Base-by-base conservation (phyloP, 2,797 vertebrate species). In the Poeciliopsis turneri region DNA sequence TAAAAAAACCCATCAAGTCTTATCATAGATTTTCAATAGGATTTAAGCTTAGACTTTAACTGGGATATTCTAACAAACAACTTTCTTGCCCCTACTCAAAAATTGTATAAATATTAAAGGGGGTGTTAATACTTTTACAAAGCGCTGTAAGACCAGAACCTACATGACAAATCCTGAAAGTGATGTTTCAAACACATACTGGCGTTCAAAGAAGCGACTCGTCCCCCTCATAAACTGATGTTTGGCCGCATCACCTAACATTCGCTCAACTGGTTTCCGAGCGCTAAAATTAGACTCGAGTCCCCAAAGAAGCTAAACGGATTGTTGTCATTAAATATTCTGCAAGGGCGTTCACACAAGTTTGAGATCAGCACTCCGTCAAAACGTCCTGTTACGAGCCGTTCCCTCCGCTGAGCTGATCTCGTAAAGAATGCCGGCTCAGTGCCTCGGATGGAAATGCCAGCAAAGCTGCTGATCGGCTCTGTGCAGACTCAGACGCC, bases 341-440 rank as follows among this genome's bases (percentile, higher is more conserved):
- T 57, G 33, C 3, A 71, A 73, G 41, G 39, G 41, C 55, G 75
- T 77, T 78, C 79, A 79, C 78, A 53, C 78, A 74, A 71, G 68
- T 87, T 81, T 77, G 64, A 81, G 43, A 75, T 33, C 64, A 74
- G 47, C 78, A 46, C 36, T 71, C 69, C 72, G 41, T 76, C 82
- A 78, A 82, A 33, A 76, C 76, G 59, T 45, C 64, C 53, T 75
- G 76, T 23, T 74, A 10, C 75, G 20, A 55, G 59, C 73, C 72
- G 64, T 33, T 53, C 78, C 79, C 59, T 80, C 23, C 25, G 70
- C 81, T 78, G 11, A 78, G 81, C 78, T 81, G 80, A 78, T 53
- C 82, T 74, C 28, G 16, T 47, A 82, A 78, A 83, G 80, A 43
- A 77, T 75, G 77, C 72, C 83, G 78, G 79, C 86, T 86, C 80